Evolutionary conservation across 2,888 invertebrate species (phyloP), one percentile per base, ranked within the genome.

Genomic region (Hypolimnas misippus): DNA sequence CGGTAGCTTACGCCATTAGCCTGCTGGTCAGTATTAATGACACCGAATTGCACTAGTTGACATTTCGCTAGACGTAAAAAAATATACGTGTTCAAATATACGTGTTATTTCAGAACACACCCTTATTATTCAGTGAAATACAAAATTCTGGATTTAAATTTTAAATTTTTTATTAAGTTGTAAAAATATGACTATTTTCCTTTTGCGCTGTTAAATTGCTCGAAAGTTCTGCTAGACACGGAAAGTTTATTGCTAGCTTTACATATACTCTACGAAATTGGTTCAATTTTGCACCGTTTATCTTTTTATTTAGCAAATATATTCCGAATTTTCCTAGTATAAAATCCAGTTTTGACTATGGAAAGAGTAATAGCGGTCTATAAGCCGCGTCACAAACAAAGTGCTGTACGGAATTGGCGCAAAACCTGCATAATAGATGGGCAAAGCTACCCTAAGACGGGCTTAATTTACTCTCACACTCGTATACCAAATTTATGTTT

Each of bases 391-490:
- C 79, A 77, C 75, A 77, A 79, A 81, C 79, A 82, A 74, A 70
- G 72, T 69, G 71, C 72, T 77, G 73, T 72, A 67, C 73, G 67
- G 73, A 77, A 80, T 79, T 76, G 81, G 77, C 77, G 76, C 77
- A 71, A 76, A 72, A 76, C 77, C 71, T 85, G 83, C 79, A 86
- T 83, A 84, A 84, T 84, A 83, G 82, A 87, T 86, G 79, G 80
- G 69, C 71, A 70, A 71, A 72, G 75, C 70, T 76, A 68, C 68
- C 76, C 76, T 71, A 72, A 74, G 82, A 82, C 81, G 77, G 75
- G 72, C 74, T 76, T 82, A 83, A 87, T 86, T 86, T 83, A 83
- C 80, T 79, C 72, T 74, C 73, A 76, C 77, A 76, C 70, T 75
- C 71, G 72, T 73, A 81, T 80, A 78, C 77, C 70, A 77, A 81